These are phyloP conservation scores for Tyrophagus putrescentiae DNA, from an alignment of 1,140 invertebrate genomes.

Conservation along the genomic window DNA sequence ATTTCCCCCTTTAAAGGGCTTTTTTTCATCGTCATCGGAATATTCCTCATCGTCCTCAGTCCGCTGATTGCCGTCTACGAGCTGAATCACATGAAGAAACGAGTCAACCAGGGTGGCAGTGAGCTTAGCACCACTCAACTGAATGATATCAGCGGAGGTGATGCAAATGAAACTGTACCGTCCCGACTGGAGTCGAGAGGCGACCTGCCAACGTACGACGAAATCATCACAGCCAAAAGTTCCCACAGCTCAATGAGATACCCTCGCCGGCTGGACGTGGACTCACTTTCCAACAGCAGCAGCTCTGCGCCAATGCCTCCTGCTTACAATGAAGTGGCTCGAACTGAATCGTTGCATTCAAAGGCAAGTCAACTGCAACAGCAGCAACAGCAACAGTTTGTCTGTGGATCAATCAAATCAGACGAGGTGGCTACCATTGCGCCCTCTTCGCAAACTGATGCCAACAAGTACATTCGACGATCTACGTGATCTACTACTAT, in stretches of 20 bases:
- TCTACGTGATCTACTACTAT: too few relatives aligned
- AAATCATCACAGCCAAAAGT: constrained; percentile 1
- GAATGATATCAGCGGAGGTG: neutral
- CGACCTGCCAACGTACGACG: neutral
- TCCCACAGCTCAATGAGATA: neutral
- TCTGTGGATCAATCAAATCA: neutral
- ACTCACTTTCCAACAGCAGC: neutral
- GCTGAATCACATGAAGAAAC: neutral
- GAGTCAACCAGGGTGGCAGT: too few relatives aligned
- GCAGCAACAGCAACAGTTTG: too few relatives aligned
- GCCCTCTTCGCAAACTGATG: neutral
- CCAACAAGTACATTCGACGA: neutral
- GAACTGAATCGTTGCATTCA: neutral
- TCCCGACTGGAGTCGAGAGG: neutral
- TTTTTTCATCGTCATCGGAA: neutral
- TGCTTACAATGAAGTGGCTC: neutral
- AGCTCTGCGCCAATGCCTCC: neutral
- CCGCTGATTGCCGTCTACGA: constrained; percentile 8
- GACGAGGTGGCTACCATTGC: neutral
- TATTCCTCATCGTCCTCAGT: neutral
- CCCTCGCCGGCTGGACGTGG: neutral
- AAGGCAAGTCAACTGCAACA: neutral
- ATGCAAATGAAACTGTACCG: neutral
- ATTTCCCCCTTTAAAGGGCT: neutral
- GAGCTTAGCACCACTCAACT: too few relatives aligned